A percentile compares a stretch with the other conserved stretches of the same genome.
These are phyloP conservation scores for Drosophila picticornis DNA, from an alignment of 2,888 invertebrate genomes.

Conservation along the genomic window DNA sequence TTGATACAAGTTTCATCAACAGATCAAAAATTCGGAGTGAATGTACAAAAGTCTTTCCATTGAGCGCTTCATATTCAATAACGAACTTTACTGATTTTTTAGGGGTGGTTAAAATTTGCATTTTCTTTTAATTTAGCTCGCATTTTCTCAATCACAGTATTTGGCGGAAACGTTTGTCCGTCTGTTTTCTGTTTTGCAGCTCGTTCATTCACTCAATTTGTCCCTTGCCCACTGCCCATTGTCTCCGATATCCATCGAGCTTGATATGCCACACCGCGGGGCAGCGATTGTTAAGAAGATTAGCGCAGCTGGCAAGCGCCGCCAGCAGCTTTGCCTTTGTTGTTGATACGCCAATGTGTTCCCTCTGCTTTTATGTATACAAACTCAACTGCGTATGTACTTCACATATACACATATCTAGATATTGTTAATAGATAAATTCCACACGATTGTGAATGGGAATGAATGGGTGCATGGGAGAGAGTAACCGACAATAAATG, in stretches of 20 bases:
- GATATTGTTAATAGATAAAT: slow-evolving; percentile 11
- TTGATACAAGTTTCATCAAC: neutral
- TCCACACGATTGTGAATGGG: neutral
- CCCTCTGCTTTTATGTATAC: neutral
- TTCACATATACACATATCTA: neutral
- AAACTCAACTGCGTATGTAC: neutral
- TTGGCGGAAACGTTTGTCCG: slow-evolving; percentile 47
- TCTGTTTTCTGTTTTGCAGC: slow-evolving; percentile 10
- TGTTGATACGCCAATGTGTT: slow-evolving; percentile 31
- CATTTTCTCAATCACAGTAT: slow-evolving; percentile 27
- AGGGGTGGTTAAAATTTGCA: slow-evolving; percentile 49
- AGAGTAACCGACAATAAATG: neutral
- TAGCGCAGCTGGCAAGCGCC: slow-evolving; percentile 59
- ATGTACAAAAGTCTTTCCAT: neutral
- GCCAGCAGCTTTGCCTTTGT: slow-evolving; percentile 20
- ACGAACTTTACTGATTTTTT: slow-evolving; percentile 14
- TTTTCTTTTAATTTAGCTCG: slow-evolving; percentile 55
- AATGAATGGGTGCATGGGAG: neutral
- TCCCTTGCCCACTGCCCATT: neutral
- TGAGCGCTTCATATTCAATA: slow-evolving; percentile 26
- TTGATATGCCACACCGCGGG: slow-evolving; percentile 37
- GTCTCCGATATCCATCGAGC: slow-evolving; percentile 23
- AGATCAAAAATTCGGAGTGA: neutral
- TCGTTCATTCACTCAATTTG: slow-evolving; percentile 12
- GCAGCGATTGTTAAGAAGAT: slow-evolving; percentile 57